These are phyloP conservation scores for Machaerirhynchus nigripectus DNA, from an alignment of 2,113 vertebrate species.

Conservation along the genomic window DNA sequence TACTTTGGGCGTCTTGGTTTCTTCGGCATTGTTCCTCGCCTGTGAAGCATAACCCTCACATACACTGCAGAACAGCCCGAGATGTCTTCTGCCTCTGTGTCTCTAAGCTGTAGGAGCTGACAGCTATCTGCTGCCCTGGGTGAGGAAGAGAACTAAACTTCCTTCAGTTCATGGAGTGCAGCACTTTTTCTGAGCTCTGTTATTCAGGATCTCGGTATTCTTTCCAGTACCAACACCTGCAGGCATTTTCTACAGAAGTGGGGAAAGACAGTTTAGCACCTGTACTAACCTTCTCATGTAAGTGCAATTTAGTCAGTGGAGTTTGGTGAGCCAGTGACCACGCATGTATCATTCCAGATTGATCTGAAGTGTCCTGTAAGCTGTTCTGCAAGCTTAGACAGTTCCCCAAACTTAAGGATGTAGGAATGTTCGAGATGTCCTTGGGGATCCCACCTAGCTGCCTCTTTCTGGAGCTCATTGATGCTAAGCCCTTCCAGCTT, in stretches of 20 bases:
- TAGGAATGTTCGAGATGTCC: neutral
- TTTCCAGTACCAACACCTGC: neutral
- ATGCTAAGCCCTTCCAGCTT: neutral
- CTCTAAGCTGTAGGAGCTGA: neutral
- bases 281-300: neutral
- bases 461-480: neutral
- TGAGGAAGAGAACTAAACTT: neutral
- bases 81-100: neutral
- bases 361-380: neutral
- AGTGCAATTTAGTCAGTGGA: neutral
- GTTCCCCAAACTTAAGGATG: neutral
- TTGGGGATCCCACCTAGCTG: neutral
- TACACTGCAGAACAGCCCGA: neutral
- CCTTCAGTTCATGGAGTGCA: neutral
- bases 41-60: neutral
- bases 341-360: fast-evolving
- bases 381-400: neutral
- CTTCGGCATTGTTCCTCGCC: neutral
- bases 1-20: neutral
- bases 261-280: neutral
- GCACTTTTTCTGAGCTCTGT: neutral
- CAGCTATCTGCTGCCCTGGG: fast-evolving
- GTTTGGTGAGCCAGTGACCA: neutral
- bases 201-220: neutral
- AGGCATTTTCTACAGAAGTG: neutral